Base-by-base conservation (phyloP, 2,888 invertebrate species). In the Thumatha senex region DNA sequence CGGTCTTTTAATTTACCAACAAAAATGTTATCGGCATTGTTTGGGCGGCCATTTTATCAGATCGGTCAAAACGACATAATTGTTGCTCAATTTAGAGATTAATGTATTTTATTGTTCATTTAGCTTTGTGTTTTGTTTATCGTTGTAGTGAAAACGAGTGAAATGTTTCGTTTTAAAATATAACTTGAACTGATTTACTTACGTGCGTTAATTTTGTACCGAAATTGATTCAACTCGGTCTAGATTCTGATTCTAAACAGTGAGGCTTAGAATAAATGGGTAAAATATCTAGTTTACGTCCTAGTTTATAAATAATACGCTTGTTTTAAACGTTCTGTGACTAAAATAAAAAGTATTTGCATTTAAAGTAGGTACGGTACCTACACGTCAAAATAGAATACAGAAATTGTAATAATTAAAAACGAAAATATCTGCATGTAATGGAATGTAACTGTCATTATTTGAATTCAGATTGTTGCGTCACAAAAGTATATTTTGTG, bases 1-100 rank as follows among this genome's bases (percentile, higher is more conserved):
- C 46, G 54, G 45, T 47, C 53, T 69, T 59, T 61, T 67, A 59
- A 66, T 65, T 67, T 63, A 66, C 46, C 29, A 63, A 66, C 63
- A 63, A 63, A 65, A 65, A 54, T 40, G 33, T 43, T 49, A 49
- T 65, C 43, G 47, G 41, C 36, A 50, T 46, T 39, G 46, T 42
- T 46, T 39, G 36, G 15, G 2, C 11, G 11, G 12, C 52, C 54
- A 63, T 63, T 56, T 42, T 46, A 48, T 43, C 35, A 7, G 40
- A 47, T 55, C 52, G 46, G 46, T 53, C 48, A 42, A 52, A 58
- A 54, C 58, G 43, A 63, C 45, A 49, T 61, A 55, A 63, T 68
- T 56, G 58, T 65, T 65, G 57, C 46, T 56, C 62, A 58, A 68
- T 67, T 62, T 56, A 54, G 34, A 56, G 58, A 58, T 62, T 53